Conservation (phyloP, 2,113 vertebrate species). For the Spea bombifrons region DNA sequence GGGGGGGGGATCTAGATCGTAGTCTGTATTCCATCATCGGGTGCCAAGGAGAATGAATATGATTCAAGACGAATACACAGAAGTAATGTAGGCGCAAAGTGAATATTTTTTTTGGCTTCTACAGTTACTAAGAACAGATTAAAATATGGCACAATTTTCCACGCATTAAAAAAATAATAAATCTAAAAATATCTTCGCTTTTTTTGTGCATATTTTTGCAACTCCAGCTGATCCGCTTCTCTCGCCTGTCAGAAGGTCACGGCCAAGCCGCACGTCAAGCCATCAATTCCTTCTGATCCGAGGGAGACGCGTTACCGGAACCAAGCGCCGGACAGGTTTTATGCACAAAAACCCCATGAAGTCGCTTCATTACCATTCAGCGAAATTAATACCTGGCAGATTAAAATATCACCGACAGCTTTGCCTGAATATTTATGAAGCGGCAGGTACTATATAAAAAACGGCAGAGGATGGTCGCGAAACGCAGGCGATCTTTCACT, state of each 20-base stretch:
- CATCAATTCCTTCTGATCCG: not conserved
- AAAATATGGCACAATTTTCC: not conserved
- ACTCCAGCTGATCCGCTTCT: not conserved
- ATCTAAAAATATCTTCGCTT: not conserved
- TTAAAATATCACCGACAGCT: not conserved
- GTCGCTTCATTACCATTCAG: not conserved
- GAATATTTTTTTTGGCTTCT: not conserved
- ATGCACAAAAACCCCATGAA: not conserved
- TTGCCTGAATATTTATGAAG: slow-evolving; percentile 5
- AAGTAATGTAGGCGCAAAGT: not conserved
- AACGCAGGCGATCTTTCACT: not conserved
- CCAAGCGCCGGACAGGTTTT: not conserved
- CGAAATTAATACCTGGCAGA: not conserved
- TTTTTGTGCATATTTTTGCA: not conserved
- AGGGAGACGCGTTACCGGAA: not conserved
- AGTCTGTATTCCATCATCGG: not conserved
- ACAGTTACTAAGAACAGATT: not conserved
- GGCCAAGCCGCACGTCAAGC: not conserved
- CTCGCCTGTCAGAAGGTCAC: not conserved
- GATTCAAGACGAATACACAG: not conserved
- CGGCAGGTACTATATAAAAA: not conserved
- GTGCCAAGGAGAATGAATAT: not conserved
- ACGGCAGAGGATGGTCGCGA: not conserved
- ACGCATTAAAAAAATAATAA: not conserved
- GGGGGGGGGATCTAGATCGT: not conserved